Evolutionary conservation across 1,140 invertebrate genomes (phyloP), one percentile per base, ranked within the genome.

Genomic region (Drosophila triauraria): DNA sequence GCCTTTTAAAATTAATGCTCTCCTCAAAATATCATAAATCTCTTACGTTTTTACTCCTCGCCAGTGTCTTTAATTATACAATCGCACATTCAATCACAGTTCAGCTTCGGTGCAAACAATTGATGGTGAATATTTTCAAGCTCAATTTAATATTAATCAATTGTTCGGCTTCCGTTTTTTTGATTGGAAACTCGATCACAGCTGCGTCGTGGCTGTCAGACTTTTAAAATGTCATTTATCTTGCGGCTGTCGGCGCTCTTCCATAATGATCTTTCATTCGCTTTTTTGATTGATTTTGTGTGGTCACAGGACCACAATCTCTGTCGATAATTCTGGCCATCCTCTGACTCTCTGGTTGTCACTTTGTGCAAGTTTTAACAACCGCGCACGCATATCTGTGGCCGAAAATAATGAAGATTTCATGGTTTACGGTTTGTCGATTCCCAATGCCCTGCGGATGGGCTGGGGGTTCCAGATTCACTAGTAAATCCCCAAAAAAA

Each of bases 141-240:
- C 47, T 50, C 44, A 43, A 60, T 74, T 74, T 30, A 53, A 75
- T 46, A 47, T 62, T 63, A 53, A 75, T 63, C 69, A 75, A 63
- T 57, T 51, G 47, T 54, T 77, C n/a, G 38, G 71, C 53, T 44
- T 32, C 27, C 23, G 53, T 38, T 56, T 47, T 47, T 75, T 77
- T 75, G 42, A 75, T 68, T 32, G 43, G 23, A 68, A 60, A 74
- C 44, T 44, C 53, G 67, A 74, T 74, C 54, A 51, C 70, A 72
- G 67, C 53, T 58, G 64, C 38, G 47, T 23, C 25, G 38, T 42
- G 7, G 20, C 48, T 63, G 30, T 38, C 60, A 59, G 70, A 72
- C 67, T 74, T 88, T 88, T 80, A 88, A 87, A 88, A 78, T 87
- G 67, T 67, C 76, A 72, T 87, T 87, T 87, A 71, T 87, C 83